Base-by-base conservation (phyloP, 2,888 invertebrate genomes). In the Eupeodes latifasciatus region DNA sequence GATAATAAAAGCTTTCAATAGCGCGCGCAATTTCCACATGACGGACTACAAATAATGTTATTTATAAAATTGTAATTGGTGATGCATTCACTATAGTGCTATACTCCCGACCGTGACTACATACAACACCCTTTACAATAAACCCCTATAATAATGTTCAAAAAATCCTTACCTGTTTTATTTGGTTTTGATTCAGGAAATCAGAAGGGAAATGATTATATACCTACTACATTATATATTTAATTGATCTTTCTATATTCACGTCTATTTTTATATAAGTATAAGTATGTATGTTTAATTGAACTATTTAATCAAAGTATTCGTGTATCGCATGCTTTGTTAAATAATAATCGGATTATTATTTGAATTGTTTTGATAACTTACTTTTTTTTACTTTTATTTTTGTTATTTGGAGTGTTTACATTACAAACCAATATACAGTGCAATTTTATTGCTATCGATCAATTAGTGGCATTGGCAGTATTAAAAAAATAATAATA, bases 41-140 rank as follows among this genome's bases (percentile, higher is more conserved):
- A 62, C 40, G 40, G 40, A 62, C 40, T 62, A 19, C 40, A 62
- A 16, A 44, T 62, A 62, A 62, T 62, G 34, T 59, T 59, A 59
- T 59, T 59, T 59, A 40, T 19, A 16, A 62, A 62, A 62, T 62
- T 1, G 40, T 40, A 40, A 62, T 62, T 62, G 40, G 10, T 40
- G 16, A 62, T 62, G 61, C 36, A 40, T 59, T 36, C 36, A 59
- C 34, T 57, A 27, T 59, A 9, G 16, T 4, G n/a, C 0, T 16
- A 16, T 0, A 40, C 6, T 40, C 40, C 6, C 9, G 40, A 27
- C 27, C 27, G 27, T 27, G 3, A 40, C 40, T 40, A 9, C 9
- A 40, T 40, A 40, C 40, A 40, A 40, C 4, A 40, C 40, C 40
- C 40, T 9, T 3, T 40, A 40, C 6, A 40, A 27, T 27, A 40